Conservation (phyloP, 64 coral and sea anemone genomes). For the Montipora efflorescens region DNA sequence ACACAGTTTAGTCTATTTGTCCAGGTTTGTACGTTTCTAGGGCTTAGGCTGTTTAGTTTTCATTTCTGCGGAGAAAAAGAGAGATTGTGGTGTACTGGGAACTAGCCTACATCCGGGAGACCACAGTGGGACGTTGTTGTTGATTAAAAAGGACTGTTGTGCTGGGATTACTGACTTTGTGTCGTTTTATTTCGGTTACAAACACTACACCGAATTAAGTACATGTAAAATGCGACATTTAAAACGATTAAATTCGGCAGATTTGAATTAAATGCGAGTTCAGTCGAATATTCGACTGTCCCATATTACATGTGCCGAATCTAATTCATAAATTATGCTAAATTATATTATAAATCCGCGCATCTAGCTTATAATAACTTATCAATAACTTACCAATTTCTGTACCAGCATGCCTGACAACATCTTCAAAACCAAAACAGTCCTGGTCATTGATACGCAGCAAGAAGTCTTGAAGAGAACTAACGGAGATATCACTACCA, state of each 20-base stretch:
- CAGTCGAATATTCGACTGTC: background rate
- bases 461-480: constrained; percentile 29
- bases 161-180: too few relatives aligned
- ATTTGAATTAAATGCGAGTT: background rate
- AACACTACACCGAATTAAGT: background rate
- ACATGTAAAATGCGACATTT: background rate
- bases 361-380: constrained; percentile 10
- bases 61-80: too few relatives aligned
- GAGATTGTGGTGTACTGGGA: too few relatives aligned
- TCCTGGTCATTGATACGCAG: constrained; percentile 43
- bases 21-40: background rate
- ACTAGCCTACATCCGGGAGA: too few relatives aligned
- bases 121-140: too few relatives aligned
- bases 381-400: constrained; percentile 51
- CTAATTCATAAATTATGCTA: background rate
- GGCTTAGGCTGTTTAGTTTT: too few relatives aligned
- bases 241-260: background rate
- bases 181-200: too few relatives aligned
- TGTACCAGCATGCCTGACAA: constrained; percentile 62
- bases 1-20: too few relatives aligned
- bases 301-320: background rate
- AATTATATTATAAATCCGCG: background rate
- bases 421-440: constrained; percentile 58
- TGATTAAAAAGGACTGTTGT: too few relatives aligned
- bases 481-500: constrained; percentile 33